phyloP scores from a whole-genome alignment of 2,888 invertebrate genomes.

The Pseudanteris insignis region DNA sequence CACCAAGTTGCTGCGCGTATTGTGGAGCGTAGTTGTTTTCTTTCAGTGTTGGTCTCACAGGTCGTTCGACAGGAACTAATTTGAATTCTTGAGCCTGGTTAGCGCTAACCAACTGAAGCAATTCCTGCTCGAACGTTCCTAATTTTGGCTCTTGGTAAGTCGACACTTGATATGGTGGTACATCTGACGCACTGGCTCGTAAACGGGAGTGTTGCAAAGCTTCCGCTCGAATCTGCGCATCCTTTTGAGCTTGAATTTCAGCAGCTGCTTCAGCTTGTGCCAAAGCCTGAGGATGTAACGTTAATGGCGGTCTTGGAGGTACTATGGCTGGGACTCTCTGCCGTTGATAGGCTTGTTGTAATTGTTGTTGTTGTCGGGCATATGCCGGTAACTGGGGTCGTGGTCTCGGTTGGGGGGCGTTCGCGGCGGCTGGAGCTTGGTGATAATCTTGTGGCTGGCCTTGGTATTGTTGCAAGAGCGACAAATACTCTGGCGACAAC shows the following conservation, averaged over 20 bases:
- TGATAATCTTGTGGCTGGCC: conserved; percentile 22
- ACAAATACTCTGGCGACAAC: conserved; percentile 60
- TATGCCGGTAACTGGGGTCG: conserved; percentile 55
- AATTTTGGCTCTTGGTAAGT: conserved; percentile 55
- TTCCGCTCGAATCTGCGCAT: conserved; percentile 55
- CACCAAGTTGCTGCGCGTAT: conserved; percentile 52
- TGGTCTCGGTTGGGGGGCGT: conserved; percentile 39
- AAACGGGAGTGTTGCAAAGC: conserved; percentile 50
- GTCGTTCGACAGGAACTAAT: conserved; percentile 48
- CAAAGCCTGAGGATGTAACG: conserved; percentile 56
- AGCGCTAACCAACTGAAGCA: conserved; percentile 59
- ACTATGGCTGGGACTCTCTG: conserved; percentile 58
- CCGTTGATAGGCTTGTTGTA: conserved; percentile 61
- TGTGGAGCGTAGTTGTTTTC: conserved; percentile 47
- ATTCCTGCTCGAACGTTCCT: conserved; percentile 61
- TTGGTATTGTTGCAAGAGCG: conserved; percentile 57
- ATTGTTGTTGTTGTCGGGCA: conserved; percentile 59
- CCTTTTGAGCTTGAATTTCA: conserved; percentile 54
- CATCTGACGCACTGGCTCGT: conserved; percentile 47
- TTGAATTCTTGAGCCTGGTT: conserved; percentile 63
- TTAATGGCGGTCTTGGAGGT: conserved; percentile 55
- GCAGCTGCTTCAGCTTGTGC: conserved; percentile 55
- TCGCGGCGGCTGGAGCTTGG: conserved; percentile 29
- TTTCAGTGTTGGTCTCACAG: conserved; percentile 46
- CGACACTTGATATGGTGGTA: conserved; percentile 51